Base-by-base conservation (phyloP, 2,797 vertebrate genomes). In the Cirrhinus mrigala region DNA sequence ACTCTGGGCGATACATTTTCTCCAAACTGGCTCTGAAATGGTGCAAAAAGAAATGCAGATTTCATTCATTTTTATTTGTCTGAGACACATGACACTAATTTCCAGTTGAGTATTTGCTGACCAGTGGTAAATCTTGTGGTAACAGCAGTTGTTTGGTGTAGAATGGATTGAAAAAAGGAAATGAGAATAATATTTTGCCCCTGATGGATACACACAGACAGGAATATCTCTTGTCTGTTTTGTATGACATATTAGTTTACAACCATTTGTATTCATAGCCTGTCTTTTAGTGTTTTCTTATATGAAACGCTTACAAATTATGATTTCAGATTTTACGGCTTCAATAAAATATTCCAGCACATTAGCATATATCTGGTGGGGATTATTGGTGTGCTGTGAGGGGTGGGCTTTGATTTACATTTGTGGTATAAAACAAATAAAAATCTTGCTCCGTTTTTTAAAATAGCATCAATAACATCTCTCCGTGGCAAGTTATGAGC, bases 281-380 rank as follows among this genome's bases (percentile, higher is more conserved):
- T 85, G 89, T 93, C 88, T 92, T 95, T 94, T 94, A 93, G 89
- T 91, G 89, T 89, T 90, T 91, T 95, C 94, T 94, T 95, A 93
- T 92, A 93, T 88, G 88, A 89, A 93, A 93, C 92, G 92, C 92
- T 93, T 94, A 89, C 91, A 94, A 95, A 95, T 95, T 92, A 95
- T 93, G 92, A 95, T 96, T 95, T 95, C 88, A 91, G 86, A 91
- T 92, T 96, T 96, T 96, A 96, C 91, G 90, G 93, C 95, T 89
- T 92, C 92, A 92, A 95, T 96, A 96, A 96, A 96, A 91, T 92
- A 93, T 93, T 94, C 86, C 90, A 91, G 91, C 93, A 92, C 94
- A 96, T 95, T 94, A 94, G 92, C 93, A 92, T 93, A 88, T 91
- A 90, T 90, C 92, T 91, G 92, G 88, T 94, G 94, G 93, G 94